phyloP scores from a whole-genome alignment of 2,888 invertebrate genomes.

The Brachylomia viminalis region DNA sequence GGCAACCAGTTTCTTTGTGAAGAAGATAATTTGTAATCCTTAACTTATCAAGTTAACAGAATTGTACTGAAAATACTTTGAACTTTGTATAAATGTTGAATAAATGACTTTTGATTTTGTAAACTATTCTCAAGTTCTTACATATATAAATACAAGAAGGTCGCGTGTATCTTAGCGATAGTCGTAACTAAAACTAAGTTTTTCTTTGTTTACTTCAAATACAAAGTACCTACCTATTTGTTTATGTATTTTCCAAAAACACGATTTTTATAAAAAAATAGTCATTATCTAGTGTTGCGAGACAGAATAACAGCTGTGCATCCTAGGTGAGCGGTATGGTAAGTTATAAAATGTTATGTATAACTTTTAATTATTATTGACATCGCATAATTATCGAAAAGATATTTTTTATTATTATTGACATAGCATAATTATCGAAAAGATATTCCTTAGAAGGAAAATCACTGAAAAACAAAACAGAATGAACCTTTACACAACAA shows the following conservation, averaged over 20 bases:
- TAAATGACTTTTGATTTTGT: too few relatives aligned
- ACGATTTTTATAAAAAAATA: not conserved
- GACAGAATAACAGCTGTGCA: too few relatives aligned
- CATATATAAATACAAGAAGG: constrained; percentile 10
- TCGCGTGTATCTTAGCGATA: not conserved
- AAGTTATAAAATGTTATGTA: not conserved
- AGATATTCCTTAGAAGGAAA: not conserved
- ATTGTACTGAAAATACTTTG: constrained; percentile 23
- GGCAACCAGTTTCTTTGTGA: constrained; percentile 50
- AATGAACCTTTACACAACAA: constrained; percentile 19
- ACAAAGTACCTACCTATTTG: not conserved
- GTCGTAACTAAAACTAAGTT: not conserved
- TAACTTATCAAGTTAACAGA: constrained; percentile 6
- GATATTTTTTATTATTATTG: too few relatives aligned
- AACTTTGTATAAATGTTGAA: too few relatives aligned
- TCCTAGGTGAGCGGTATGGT: not conserved
- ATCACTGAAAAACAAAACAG: constrained; percentile 28
- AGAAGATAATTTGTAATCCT: constrained; percentile 29
- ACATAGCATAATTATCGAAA: not conserved
- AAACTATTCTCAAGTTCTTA: constrained; percentile 10
- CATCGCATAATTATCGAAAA: too few relatives aligned
- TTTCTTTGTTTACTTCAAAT: constrained; percentile 1
- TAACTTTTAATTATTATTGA: too few relatives aligned
- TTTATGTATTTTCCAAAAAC: not conserved
- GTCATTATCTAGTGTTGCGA: not conserved